phyloP scores from a whole-genome alignment of 1,140 invertebrate genomes.

The Nomia melanderi region DNA sequence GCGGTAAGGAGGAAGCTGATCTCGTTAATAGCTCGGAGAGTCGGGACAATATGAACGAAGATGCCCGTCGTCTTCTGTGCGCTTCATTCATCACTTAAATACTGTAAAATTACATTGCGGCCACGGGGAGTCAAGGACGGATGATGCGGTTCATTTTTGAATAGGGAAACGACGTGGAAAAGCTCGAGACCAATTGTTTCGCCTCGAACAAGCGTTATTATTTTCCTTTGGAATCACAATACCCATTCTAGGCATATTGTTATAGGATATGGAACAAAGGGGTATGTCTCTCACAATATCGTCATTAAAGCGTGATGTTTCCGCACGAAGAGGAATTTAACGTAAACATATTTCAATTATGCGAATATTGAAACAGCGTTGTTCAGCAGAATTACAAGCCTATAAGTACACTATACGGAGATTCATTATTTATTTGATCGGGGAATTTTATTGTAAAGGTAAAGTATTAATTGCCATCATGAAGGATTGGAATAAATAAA shows the following conservation, averaged over 20 bases:
- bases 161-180: slow-evolving; percentile 16
- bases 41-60: slow-evolving; percentile 35
- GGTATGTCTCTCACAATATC: neutral
- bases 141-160: slow-evolving; percentile 1
- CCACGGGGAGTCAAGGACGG: slow-evolving; percentile 9
- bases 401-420: neutral
- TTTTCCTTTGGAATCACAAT: slow-evolving; percentile 8
- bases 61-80: slow-evolving; percentile 42
- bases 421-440: neutral
- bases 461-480: neutral
- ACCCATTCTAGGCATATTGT: neutral
- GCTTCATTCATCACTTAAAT: slow-evolving; percentile 37
- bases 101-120: slow-evolving; percentile 57
- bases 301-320: slow-evolving; percentile 10
- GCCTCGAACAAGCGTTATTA: slow-evolving; percentile 24
- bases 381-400: neutral
- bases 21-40: slow-evolving; percentile 28
- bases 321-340: slow-evolving; percentile 13
- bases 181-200: slow-evolving; percentile 32
- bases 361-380: neutral
- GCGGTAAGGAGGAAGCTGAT: slow-evolving; percentile 8
- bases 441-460: neutral
- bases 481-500: neutral
- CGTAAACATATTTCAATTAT: neutral
- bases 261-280: neutral